Evolutionary conservation across 2,113 vertebrate genomes (phyloP), one percentile per base, ranked within the genome.

Genomic region (Circaetus cinerascens): DNA sequence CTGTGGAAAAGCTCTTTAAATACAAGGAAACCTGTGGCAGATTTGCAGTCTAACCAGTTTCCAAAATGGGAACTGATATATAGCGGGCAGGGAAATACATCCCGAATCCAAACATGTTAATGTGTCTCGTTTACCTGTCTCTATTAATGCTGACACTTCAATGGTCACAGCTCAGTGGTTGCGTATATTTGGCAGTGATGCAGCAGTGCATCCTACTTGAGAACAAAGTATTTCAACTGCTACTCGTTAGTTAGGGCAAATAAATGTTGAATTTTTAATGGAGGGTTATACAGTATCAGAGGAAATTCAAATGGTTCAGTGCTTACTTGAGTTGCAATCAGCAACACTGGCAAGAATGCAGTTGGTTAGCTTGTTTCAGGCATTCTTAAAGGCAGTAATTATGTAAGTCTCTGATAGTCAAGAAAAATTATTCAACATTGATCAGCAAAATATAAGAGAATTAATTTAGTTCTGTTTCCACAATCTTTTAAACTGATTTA

Each of bases 401-500:
- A 78, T 60, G 32, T 50, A 55, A 79, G 86, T 30, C 86, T 93
- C 81, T 57, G 40, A 90, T 60, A 93, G 80, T 91, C 86, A 83
- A 93, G 56, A 88, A 94, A 94, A 92, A 96, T 62, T 91, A 94
- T 75, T 95, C 88, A 90, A 81, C 85, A 83, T 19, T 90, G 64
- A 78, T 97, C 91, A 93, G 82, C 69, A 95, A 98, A 98, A 95
- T 95, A 88, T 41, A 96, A 95, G 81, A 38, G 72, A 94, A 95
- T 95, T 95, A 93, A 98, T 94, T 95, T 91, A 88, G 62, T 46
- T 78, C 34, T 14, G 21, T 94, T 96, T 75, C 79, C 75, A 88
- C 74, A 82, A 84, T 94, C 90, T 94, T 98, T 98, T 88, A 95
- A 97, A 95, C 81, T 96, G 95, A 96, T 96, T 94, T 96, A 95